A percentile compares a stretch with the other conserved stretches of the same genome.
Conservation (phyloP, 2,797 vertebrate genomes). For the Distichodus sexfasciatus region DNA sequence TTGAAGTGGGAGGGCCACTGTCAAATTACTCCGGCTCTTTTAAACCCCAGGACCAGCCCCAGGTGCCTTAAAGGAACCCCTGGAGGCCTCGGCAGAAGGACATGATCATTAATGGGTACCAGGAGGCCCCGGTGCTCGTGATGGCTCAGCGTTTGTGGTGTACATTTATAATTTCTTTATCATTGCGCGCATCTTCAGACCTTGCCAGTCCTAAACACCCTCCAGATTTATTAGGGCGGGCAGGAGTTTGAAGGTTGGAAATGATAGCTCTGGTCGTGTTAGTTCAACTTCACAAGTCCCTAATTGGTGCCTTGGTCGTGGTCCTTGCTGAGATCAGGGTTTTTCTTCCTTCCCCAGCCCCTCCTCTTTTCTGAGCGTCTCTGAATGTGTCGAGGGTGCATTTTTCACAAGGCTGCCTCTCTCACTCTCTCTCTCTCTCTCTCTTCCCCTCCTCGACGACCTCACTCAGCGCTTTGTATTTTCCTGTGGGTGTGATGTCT, state of each 20-base stretch:
- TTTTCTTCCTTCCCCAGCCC: slow-evolving; percentile 62
- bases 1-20: slow-evolving; percentile 57
- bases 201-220: slow-evolving; percentile 34
- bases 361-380: slow-evolving; percentile 73
- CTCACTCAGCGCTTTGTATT: slow-evolving; percentile 78
- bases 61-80: slow-evolving; percentile 57
- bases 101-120: slow-evolving; percentile 67
- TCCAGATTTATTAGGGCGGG: slow-evolving; percentile 60
- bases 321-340: slow-evolving; percentile 79
- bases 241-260: slow-evolving; percentile 63
- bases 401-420: slow-evolving; percentile 70
- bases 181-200: slow-evolving; percentile 22
- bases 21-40: slow-evolving; percentile 51
- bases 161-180: slow-evolving; percentile 28
- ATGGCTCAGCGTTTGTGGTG: slow-evolving; percentile 64
- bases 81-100: slow-evolving; percentile 54
- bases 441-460: slow-evolving; percentile 62
- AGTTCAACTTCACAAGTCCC: slow-evolving; percentile 72
- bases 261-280: slow-evolving; percentile 58
- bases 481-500: slow-evolving; percentile 80
- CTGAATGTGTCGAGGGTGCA: slow-evolving; percentile 74
- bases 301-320: slow-evolving; percentile 77
- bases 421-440: slow-evolving; percentile 47
- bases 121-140: slow-evolving; percentile 58
- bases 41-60: slow-evolving; percentile 66